These are phyloP conservation scores for Palythoa caribaeorum DNA, from an alignment of 92 coral and sea anemone genomes.

Conservation along the genomic window DNA sequence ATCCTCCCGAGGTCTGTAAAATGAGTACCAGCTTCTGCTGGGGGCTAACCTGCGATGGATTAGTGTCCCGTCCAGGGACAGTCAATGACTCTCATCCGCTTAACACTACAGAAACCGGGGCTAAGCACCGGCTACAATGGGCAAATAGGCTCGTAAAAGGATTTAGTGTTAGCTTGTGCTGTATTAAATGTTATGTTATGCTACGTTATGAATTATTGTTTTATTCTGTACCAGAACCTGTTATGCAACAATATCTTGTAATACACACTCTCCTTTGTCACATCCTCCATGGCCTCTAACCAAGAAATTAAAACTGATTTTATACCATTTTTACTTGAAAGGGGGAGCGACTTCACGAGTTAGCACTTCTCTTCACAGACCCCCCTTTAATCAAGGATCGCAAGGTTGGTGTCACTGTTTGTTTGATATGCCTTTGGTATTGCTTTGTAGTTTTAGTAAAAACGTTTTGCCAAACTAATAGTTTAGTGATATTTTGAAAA, in stretches of 20 bases:
- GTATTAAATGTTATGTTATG: not conserved
- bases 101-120: no score
- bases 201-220: not conserved
- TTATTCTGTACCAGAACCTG: not conserved
- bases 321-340: conserved; percentile 4
- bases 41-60: no score
- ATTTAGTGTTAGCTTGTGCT: not conserved
- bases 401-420: conserved; percentile 64
- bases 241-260: not conserved
- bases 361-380: conserved; percentile 78
- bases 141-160: no score
- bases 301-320: not conserved
- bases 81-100: no score
- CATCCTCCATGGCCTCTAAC: not conserved
- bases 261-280: not conserved
- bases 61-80: no score
- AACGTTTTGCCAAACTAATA: no score
- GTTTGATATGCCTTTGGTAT: not conserved
- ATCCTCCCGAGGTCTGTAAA: no score
- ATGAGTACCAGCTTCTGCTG: no score
- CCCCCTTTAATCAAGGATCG: conserved; percentile 95
- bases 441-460: no score
- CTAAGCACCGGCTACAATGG: no score
- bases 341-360: conserved; percentile 88
- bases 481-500: no score